phyloP scores from a whole-genome alignment of 2,888 invertebrate species.

The Chymomyza fuscimana region DNA sequence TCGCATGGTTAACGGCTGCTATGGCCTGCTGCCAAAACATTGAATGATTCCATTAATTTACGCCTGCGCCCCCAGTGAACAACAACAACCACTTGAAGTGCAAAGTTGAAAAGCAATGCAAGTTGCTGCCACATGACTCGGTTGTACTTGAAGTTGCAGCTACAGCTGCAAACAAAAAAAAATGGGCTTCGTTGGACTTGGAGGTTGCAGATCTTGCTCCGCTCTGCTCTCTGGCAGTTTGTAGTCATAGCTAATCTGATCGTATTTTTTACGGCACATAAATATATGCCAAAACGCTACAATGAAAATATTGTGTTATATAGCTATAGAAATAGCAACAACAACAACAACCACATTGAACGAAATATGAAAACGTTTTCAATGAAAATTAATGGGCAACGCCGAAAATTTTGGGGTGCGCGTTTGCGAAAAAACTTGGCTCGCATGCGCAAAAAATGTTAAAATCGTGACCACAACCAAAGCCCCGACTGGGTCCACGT shows the following conservation, averaged over 20 bases:
- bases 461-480: constrained; percentile 77
- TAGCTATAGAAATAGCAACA: constrained; percentile 58
- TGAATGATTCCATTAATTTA: constrained; percentile 72
- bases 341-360: constrained; percentile 46
- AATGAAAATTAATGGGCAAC: constrained; percentile 75
- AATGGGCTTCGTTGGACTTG: not conserved
- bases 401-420: constrained; percentile 72
- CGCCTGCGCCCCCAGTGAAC: constrained; percentile 61
- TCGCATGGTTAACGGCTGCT: constrained; percentile 29
- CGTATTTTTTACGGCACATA: constrained; percentile 75
- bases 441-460: constrained; percentile 77
- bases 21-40: constrained; percentile 33
- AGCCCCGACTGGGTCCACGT: constrained; percentile 13
- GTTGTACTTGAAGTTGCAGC: constrained; percentile 42
- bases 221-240: constrained; percentile 36
- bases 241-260: constrained; percentile 64
- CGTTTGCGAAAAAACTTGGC: constrained; percentile 44
- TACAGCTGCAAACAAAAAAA: constrained; percentile 4
- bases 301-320: constrained; percentile 71
- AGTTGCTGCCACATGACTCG: constrained; percentile 15
- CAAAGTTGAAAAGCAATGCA: constrained; percentile 66
- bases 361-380: constrained; percentile 73
- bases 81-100: constrained; percentile 61
- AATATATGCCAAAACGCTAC: constrained; percentile 75
- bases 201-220: not conserved